A percentile compares a stretch with the other conserved stretches of the same genome.
These are phyloP conservation scores for Acromyrmex charruanus DNA, from an alignment of 1,140 invertebrate species.

Conservation along the genomic window DNA sequence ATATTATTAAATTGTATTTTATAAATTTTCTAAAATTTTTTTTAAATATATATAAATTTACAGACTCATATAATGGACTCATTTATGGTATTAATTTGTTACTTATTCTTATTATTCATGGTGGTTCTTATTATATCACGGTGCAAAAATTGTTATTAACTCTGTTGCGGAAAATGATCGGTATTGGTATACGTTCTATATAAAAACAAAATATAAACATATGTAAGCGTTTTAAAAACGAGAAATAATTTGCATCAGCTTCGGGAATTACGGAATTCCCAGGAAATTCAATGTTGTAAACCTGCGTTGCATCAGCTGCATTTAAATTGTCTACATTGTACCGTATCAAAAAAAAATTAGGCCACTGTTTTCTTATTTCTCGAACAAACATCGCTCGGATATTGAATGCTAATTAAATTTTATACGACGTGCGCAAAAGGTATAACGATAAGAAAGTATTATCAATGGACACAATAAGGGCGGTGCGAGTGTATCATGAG, in stretches of 20 bases:
- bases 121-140: background rate
- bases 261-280: background rate
- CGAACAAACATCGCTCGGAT: conserved; percentile 2
- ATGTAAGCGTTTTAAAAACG: background rate
- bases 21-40: background rate
- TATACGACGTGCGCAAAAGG: background rate
- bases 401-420: conserved; percentile 54
- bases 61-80: background rate
- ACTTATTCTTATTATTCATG: background rate
- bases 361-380: background rate
- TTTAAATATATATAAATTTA: background rate
- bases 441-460: conserved; percentile 49
- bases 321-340: background rate
- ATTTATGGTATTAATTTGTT: background rate
- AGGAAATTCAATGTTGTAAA: background rate
- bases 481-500: conserved; percentile 62
- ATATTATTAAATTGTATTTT: background rate
- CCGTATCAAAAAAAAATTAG: background rate
- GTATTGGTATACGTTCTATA: background rate
- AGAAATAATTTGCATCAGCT: conserved; percentile 1
- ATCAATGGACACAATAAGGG: conserved; percentile 72
- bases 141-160: background rate
- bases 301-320: background rate
- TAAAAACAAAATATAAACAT: background rate
- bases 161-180: background rate